Base-by-base conservation (phyloP, 2,888 invertebrate species). In the Melitaea athalia region DNA sequence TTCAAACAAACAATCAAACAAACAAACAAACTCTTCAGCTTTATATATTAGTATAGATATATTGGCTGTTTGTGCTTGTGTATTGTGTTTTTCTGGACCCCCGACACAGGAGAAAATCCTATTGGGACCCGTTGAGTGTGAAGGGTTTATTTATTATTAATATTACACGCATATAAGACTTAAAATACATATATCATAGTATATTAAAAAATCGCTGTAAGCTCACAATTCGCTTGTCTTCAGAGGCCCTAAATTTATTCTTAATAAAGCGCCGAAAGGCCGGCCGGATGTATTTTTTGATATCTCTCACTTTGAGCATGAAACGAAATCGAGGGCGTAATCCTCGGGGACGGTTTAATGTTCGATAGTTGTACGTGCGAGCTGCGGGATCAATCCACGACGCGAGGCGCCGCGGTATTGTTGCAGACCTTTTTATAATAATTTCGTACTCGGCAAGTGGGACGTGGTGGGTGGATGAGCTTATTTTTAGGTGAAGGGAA, bases 161-260 rank as follows among this genome's bases (percentile, higher is more conserved):
- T 0, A 38, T 38, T 38, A 8, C 4, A 5, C 4, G 38, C 8
- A 38, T 38, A 3, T 38, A 38, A 38, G 38, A 38, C 38, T 7
- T 5, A 50, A 24, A 24, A 24, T 24, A 24, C 24, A 3, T 3
- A 24, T 24, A 1, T 24, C 24, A 2, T 2, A 24, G 24, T 2
- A 24, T 24, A 2, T 24, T 24, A 2, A 24, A 24, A 53, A 42
- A 57, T 38, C 66, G 61, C 77, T 74, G 11, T 2, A 75, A 12
- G 55, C 80, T 81, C 70, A 69, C 79, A 78, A 62, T 38, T 10
- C 73, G 81, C 4, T 80, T 77, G 82, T 81, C 57, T 57, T 57
- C 42, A 77, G 82, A 83, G 82, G 53, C 86, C 87, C 88, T 86
- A 91, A 92, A 92, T 92, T 91, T 92, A 92, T 92, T 91, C 92